Evolutionary conservation across 2,797 vertebrate species (phyloP), one percentile per base, ranked within the genome.

Genomic region (Darevskia mixta): DNA sequence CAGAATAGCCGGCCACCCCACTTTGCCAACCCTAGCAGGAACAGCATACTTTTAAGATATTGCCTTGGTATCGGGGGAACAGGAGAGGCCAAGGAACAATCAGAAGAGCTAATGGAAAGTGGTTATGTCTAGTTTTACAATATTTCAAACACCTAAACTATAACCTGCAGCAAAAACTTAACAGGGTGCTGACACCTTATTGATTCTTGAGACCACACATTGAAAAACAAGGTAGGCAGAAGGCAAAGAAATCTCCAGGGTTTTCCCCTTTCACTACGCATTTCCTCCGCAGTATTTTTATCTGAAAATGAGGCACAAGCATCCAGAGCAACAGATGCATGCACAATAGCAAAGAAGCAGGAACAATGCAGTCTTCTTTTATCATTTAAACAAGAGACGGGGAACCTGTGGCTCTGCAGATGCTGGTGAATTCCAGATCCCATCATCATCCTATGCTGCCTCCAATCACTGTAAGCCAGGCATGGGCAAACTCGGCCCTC

Each of bases 91-190:
- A 79, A 90, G n/a, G 84, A 27, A 87, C 64, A 83, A 94, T 80
- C 88, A 89, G 84, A 90, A 87, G 85, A 94, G 86, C 83, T 93
- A 94, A 92, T 38, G 85, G 86, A 89, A 92, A 88, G 92, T 89
- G 79, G 76, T 90, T 92, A 41, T 90, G 92, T 88, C 89, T 93
- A 94, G 92, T 92, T 94, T 91, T 90, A 76, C 1, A 8, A 27
- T 92, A 94, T 91, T 93, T 94, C 88, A 93, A 93, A 91, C 85
- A 90, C 73, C 85, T 86, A 90, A 76, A 83, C 85, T 92, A 88
- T 93, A 86, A 95, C 93, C 93, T 89, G 91, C 91, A 95, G 91
- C 79, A 91, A 93, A 92, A 94, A 86, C 81, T 92, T 93, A 95
- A 89, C 84, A 88, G 91, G 82, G 61, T 92, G 88, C 91, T 92